A percentile compares a stretch with the other conserved stretches of the same genome.
These are phyloP conservation scores for human (Homo sapiens) DNA, from an alignment of 2,113 vertebrate species.

Conservation along the genomic window DNA sequence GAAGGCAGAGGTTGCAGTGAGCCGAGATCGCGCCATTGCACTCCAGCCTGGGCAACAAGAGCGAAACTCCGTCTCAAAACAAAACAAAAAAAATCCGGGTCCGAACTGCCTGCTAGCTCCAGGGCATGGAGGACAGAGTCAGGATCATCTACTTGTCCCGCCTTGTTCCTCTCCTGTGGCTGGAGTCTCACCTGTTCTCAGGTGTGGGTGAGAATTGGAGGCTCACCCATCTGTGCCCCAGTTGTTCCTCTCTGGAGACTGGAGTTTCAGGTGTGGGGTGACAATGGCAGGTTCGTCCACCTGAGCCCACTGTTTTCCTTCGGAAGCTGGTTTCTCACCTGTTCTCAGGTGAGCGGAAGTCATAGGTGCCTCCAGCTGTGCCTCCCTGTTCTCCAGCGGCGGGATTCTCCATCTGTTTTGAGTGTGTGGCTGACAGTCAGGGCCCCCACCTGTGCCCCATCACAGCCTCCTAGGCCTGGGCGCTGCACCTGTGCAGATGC, in stretches of 20 bases:
- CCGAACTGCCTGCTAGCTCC: neutral
- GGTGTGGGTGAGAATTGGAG: neutral
- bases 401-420: slow-evolving; percentile 33
- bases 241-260: neutral
- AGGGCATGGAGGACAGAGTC: no score
- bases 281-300: no score
- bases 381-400: slow-evolving; percentile 52
- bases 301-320: no score
- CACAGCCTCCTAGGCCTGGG: rapidly evolving
- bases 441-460: neutral
- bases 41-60: no score
- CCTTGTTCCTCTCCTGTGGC: slow-evolving; percentile 51
- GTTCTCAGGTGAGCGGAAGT: no score
- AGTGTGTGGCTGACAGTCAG: neutral
- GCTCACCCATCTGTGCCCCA: no score
- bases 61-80: no score
- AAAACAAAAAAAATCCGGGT: neutral
- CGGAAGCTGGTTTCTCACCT: no score
- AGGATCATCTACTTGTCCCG: neutral
- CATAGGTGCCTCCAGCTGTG: neutral
- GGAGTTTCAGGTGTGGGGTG: no score
- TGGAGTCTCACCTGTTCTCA: neutral
- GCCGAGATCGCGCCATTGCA: no score
- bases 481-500: neutral
- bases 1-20: no score